Evolutionary conservation across 1,140 invertebrate genomes (phyloP), one percentile per base, ranked within the genome.

Genomic region (Drosophila yakuba): DNA sequence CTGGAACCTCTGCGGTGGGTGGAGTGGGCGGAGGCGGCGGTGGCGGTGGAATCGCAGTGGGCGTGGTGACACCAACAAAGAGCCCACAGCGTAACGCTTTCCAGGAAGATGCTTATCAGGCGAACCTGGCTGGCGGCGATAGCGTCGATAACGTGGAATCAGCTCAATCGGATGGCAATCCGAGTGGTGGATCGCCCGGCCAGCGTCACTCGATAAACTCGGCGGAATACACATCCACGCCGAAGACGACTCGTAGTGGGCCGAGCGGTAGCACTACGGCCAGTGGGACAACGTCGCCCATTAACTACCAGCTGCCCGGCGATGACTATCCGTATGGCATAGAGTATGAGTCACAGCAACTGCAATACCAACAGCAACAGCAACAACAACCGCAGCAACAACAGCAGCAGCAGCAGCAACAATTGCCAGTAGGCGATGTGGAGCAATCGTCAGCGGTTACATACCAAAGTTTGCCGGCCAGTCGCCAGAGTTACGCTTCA

Each of bases 131-230:
- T 52, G 73, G 60, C 44, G 57, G 61, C 68, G 84, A 89, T 80
- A 73, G 56, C 54, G 41, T 59, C 55, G 80, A 89, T 90, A 74
- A 84, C 61, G 50, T 44, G 38, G 72, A 74, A 76, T 39, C 52
- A 59, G 39, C 17, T 25, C 56, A 57, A 17, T 20, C 15, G 52
- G 61, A 62, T 3, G 61, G 23, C 47, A 52, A 57, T 72, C 43
- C 61, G 35, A 72, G 61, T 12, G 69, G 68, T n/a, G 78, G 69
- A 48, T 86, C 82, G 45, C 83, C 82, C 28, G 62, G 55, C 23
- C 90, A 91, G 60, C 90, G 90, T 57, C 75, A 91, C 74, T 91
- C 89, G 17, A 77, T 78, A 57, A 91, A 91, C 57, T 91, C 84
- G 23, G 80, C 80, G 41, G 90, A 91, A 54, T 91, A 90, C 43